These are phyloP conservation scores for Diadegma fenestrale DNA, from an alignment of 2,888 invertebrate genomes.

Conservation along the genomic window DNA sequence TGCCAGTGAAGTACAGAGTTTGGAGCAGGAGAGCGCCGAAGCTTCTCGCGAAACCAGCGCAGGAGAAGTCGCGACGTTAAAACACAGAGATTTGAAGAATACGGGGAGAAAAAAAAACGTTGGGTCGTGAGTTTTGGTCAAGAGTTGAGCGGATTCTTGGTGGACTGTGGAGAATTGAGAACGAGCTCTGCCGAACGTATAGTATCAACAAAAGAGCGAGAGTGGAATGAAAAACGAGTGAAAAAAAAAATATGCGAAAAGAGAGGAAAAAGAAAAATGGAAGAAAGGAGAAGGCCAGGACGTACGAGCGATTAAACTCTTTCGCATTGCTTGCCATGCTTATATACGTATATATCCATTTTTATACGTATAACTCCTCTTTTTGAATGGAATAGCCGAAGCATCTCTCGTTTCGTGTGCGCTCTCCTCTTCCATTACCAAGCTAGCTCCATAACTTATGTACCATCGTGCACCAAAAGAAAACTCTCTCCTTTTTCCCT, in stretches of 20 bases:
- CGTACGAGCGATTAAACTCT: conserved; percentile 69
- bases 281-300: conserved; percentile 43
- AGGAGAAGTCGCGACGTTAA: conserved; percentile 13
- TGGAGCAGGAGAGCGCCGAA: not conserved
- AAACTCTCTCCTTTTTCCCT: not conserved
- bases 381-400: conserved; percentile 40
- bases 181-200: conserved; percentile 43
- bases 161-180: conserved; percentile 44
- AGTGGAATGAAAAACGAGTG: conserved; percentile 18
- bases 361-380: conserved; percentile 15
- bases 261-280: conserved; percentile 18
- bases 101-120: not conserved
- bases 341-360: conserved; percentile 22
- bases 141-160: conserved; percentile 27
- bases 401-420: conserved; percentile 51
- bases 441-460: conserved; percentile 49
- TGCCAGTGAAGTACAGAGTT: conserved; percentile 43
- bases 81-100: conserved; percentile 15
- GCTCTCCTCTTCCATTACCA: conserved; percentile 47
- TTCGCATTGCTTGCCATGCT: conserved; percentile 52
- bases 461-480: conserved; percentile 4
- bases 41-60: conserved; percentile 9
- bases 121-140: conserved; percentile 30
- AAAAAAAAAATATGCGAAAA: conserved; percentile 13
- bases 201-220: conserved; percentile 58